Evolutionary conservation across 1,140 invertebrate species (phyloP), one percentile per base, ranked within the genome.

Genomic region (Hetaerina americana): DNA sequence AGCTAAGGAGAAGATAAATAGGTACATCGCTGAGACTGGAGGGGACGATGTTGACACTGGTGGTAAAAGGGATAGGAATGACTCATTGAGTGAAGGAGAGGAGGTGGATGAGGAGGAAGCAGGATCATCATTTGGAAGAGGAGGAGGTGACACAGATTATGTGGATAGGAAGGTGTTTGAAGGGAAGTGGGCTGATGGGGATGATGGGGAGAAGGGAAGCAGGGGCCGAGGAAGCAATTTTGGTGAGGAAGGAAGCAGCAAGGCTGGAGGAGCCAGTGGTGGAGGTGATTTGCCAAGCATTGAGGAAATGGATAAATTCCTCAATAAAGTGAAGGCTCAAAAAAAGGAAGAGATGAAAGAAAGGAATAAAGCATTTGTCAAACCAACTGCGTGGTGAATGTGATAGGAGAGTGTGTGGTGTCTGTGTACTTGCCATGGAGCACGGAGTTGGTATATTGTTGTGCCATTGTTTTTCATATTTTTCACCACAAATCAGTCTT

Each of bases 81-180:
- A 87, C 70, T 87, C 88, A 70, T 79, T 89, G 73, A 89, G 88
- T 77, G 88, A 90, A 76, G 88, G 88, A 5, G 89, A 90, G 76
- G 89, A 89, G 74, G 84, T 89, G 72, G 88, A 90, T 77, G 87
- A 87, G 72, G 86, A 88, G 69, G 82, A 85, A 69, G n/a, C n/a
- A n/a, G n/a, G n/a, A n/a, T n/a, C n/a, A n/a, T n/a, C n/a, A n/a
- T 84, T 82, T 78, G 83, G 83, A 85, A 77, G 78, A 84, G 26
- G 85, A 86, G 75, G 81, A 84, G 57, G 57, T 12, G n/a, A n/a
- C n/a, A n/a, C n/a, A n/a, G 68, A 49, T 26, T 73, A 73, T 26
- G 70, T 73, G 12, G 74, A 75, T 27, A 70, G 72, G 5, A 73
- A 73, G 70, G 31, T 70, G 74, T 86, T 84, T 77, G 85, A 85